Base-by-base conservation (phyloP, 2,797 vertebrate genomes). In the Sardinella longiceps region DNA sequence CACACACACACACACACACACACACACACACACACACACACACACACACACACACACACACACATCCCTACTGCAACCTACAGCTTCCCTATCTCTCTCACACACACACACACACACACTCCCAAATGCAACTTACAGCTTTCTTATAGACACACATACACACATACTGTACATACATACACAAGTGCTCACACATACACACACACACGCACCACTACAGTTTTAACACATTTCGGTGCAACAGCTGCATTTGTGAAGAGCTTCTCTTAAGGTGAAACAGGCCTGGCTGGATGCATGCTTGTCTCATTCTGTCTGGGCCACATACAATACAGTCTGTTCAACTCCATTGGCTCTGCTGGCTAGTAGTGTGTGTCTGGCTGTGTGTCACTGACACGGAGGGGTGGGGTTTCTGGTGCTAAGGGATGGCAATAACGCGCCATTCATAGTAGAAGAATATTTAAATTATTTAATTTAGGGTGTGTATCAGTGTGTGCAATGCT, bases 321-420 rank as follows among this genome's bases (percentile, higher is more conserved):
- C 30, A 70, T 70, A 70, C 63, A 37, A 30, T 25, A 5, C 4
- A 15, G 30, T 70, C 30, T 33, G 14, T n/a, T n/a, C 14, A 37
- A 14, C 28, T 63, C 63, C 37, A 28, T 20, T 86, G 63, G 50
- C 51, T 81, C 74, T 82, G 56, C 50, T 77, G 81, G 81, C 51
- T 60, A 74, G n/a, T n/a, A n/a, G 48, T 51, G 48, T 77, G 85
- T n/a, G 82, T 94, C 89, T 95, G 87, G 88, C 91, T 83, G 94
- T 91, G 86, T 33, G 15, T 33, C 30, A 37, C 4, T 33, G 66
- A 70, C 28, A 5, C 28, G 33, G 30, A 74, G 66, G 30, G 14
- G 18, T 37, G n/a, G n/a, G n/a, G n/a, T n/a, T n/a, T 74, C 66
- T 18, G 33, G 33, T 74, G 66, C 66, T 37, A 33, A n/a, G 30